Evolutionary conservation across 92 coral and sea anemone species (phyloP).

Genomic region (Parazoanthus darwini): DNA sequence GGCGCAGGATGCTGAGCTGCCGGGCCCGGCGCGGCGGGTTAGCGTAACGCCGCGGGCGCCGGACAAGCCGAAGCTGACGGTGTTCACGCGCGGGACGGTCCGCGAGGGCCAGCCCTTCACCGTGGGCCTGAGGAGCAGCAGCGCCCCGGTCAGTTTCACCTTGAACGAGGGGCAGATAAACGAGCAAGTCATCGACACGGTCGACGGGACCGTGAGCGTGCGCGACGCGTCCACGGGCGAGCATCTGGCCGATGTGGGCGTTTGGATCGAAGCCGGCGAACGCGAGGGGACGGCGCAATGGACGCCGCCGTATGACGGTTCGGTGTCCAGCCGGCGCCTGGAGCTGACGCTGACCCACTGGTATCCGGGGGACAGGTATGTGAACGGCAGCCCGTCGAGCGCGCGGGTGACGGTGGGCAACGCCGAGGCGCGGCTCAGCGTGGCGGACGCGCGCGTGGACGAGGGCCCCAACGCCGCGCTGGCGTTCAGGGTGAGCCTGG

Average conservation of each 20-base stretch:
- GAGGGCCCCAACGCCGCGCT: constrained; percentile 13
- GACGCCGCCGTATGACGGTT: constrained; percentile 17
- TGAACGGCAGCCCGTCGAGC: constrained; percentile 17
- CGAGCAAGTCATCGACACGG: constrained; percentile 16
- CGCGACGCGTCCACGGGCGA: constrained; percentile 18
- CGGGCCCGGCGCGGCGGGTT: constrained; percentile 20
- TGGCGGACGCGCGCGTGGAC: constrained; percentile 18
- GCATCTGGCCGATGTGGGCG: constrained; percentile 17
- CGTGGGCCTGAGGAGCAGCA: constrained; percentile 17
- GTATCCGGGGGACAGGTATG: constrained; percentile 11
- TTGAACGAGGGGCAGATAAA: constrained; percentile 14
- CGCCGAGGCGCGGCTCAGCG: constrained; percentile 13
- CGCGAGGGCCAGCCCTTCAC: constrained; percentile 18
- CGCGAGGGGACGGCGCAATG: constrained; percentile 18
- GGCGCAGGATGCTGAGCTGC: constrained; percentile 17
- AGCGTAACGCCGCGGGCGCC: constrained; percentile 18
- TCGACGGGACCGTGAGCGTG: constrained; percentile 17
- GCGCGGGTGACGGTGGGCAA: constrained; percentile 18
- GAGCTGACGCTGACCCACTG: constrained; percentile 17
- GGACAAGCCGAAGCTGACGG: constrained; percentile 17
- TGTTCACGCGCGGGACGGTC: constrained; percentile 17
- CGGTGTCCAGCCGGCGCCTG: constrained; percentile 18
- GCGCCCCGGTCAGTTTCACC: constrained; percentile 17
- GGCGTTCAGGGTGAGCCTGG: constrained; percentile 11
- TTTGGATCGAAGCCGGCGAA: constrained; percentile 15